Percentiles rank a stretch among this genome's conserved stretches.
phyloP scores from a whole-genome alignment of 2,888 invertebrate genomes.

The Cremastobaeus sp. region DNA sequence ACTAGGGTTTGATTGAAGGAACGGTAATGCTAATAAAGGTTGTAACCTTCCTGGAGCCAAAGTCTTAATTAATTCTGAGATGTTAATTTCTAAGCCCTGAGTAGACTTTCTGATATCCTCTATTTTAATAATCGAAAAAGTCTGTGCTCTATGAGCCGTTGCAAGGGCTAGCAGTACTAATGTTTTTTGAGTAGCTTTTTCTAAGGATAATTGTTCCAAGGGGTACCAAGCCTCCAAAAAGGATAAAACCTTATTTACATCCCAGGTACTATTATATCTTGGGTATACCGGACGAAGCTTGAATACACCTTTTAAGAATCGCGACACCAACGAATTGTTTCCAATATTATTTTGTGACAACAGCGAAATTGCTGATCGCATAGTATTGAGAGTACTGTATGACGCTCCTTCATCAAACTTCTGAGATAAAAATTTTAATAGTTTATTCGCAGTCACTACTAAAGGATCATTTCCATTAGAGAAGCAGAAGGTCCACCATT shows the following conservation, averaged over 20 bases:
- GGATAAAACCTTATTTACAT: slow-evolving; percentile 22
- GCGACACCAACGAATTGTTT: too few species aligned
- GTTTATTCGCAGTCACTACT: too few species aligned
- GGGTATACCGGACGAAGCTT: too few species aligned
- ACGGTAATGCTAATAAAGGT: slow-evolving; percentile 24
- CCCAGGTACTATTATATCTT: too few species aligned
- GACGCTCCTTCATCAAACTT: too few species aligned
- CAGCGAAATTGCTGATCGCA: too few species aligned
- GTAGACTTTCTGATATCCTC: slow-evolving; percentile 12
- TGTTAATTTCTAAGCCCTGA: slow-evolving; percentile 1
- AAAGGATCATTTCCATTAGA: too few species aligned
- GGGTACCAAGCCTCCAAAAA: slow-evolving; percentile 22
- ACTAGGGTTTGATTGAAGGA: slow-evolving; percentile 10
- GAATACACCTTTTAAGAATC: too few species aligned
- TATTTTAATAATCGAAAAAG: slow-evolving; percentile 43
- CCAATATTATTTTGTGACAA: too few species aligned
- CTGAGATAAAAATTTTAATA: too few species aligned
- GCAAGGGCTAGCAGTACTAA: slow-evolving; percentile 36
- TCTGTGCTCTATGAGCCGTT: slow-evolving; percentile 52
- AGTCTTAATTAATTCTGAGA: slow-evolving; percentile 48
- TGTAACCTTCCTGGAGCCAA: slow-evolving; percentile 27
- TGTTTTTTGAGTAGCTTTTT: slow-evolving; percentile 34
- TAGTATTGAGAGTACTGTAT: too few species aligned
- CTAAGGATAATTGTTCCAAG: slow-evolving; percentile 19
- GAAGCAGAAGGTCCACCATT: too few species aligned